Percentiles rank a stretch among this genome's conserved stretches.
phyloP scores from a whole-genome alignment of 2,113 vertebrate species.

The Oncorhynchus gorbuscha region DNA sequence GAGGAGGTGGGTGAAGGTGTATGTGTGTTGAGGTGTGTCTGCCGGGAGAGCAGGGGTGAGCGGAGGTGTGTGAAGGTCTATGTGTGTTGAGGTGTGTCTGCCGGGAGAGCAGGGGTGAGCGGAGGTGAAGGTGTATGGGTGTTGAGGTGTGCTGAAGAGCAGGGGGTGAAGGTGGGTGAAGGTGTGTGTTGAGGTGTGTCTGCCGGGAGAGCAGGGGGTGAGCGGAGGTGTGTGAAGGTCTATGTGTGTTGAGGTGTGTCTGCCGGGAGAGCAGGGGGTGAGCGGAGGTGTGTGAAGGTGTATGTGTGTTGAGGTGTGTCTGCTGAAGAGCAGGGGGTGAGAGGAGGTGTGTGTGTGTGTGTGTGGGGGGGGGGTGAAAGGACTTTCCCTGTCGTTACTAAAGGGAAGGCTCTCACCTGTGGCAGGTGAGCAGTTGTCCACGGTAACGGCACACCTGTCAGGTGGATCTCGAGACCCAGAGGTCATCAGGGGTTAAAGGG shows the following conservation, averaged over 20 bases:
- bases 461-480: constrained; percentile 38
- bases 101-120: not conserved
- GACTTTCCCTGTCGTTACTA: not conserved
- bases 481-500: constrained; percentile 40
- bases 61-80: not conserved
- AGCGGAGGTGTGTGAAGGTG: not conserved
- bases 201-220: no score
- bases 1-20: not conserved
- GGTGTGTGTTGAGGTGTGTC: no score
- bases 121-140: no score
- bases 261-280: not conserved
- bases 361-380: no score
- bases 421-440: constrained; percentile 51
- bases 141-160: no score
- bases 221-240: no score
- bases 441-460: constrained; percentile 29
- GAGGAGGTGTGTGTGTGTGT: not conserved
- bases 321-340: not conserved
- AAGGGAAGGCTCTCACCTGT: constrained; percentile 31
- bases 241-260: constrained; percentile 48
- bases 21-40: not conserved
- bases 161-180: no score
- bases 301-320: constrained; percentile 34
- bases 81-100: constrained; percentile 34
- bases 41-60: not conserved